Evolutionary conservation across 2,888 invertebrate species (phyloP), one percentile per base, ranked within the genome.

Genomic region (Polyploca ridens): DNA sequence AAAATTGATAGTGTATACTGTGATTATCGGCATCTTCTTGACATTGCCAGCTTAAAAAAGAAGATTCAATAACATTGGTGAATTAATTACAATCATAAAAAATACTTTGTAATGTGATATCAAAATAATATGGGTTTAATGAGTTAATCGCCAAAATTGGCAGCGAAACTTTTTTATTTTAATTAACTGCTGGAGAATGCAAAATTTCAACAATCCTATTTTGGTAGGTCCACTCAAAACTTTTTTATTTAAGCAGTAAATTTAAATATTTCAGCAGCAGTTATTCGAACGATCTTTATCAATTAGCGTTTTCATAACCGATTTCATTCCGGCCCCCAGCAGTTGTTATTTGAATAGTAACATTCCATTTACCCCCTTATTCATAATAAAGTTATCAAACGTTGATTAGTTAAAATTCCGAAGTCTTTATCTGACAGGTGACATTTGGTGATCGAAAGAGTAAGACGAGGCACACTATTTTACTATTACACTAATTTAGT

Each of bases 51-150:
- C 46, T 58, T 63, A 33, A 16, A 58, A 63, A 10, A 19, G 19
- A 46, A 38, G 63, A 33, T 44, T 16, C 44, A 33, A 58, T n/a
- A 46, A 44, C 14, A 57, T 57, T 62, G 33, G 33, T 62, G 33
- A 69, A 67, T 62, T 69, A 67, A 71, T 68, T 58, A 63, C 67
- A 49, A 58, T 57, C 63, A 66, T 69, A 58, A 75, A 70, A 64
- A 68, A 65, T 66, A 62, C 66, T 68, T 61, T 67, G 44, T 67
- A 68, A 67, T 65, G 62, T 64, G 64, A 62, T 59, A 65, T 69
- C 67, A 44, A 44, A 57, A 46, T 62, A 66, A 61, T 58, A 64
- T 62, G 46, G 19, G 8, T 10, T 54, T 54, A 19, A 54, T 19
- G 54, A 54, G 16, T 54, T 54, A 49, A 49, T 54, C 19, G 19